These are phyloP conservation scores for Enteromius paludinosus DNA, from an alignment of 2,797 vertebrate genomes.

Conservation along the genomic window DNA sequence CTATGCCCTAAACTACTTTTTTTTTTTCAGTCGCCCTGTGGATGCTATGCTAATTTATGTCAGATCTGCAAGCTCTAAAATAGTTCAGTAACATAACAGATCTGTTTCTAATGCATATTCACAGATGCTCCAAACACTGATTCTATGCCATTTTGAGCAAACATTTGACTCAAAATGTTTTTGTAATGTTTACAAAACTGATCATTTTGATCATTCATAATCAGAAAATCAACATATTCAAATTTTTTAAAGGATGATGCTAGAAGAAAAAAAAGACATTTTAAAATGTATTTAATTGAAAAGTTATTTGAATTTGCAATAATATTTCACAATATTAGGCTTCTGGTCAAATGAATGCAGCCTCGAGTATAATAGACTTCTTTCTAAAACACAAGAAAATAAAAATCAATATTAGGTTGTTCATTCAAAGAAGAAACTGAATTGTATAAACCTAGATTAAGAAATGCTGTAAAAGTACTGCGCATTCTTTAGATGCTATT, in stretches of 20 bases:
- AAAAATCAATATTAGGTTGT: background rate
- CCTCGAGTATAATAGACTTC: background rate
- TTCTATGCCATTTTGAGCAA: background rate
- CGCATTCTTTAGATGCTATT: background rate
- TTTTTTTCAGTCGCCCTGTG: slow-evolving; percentile 54
- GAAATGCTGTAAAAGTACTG: background rate
- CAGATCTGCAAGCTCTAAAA: slow-evolving; percentile 20
- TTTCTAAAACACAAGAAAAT: background rate
- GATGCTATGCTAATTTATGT: slow-evolving; percentile 27
- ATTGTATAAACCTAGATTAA: background rate
- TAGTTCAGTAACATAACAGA: background rate
- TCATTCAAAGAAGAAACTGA: background rate
- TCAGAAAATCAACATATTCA: background rate
- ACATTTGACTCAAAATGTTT: background rate
- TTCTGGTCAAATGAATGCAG: background rate
- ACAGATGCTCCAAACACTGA: background rate
- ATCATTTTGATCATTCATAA: background rate
- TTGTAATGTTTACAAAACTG: background rate
- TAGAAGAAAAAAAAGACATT: background rate
- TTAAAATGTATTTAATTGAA: background rate
- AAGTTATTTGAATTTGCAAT: background rate
- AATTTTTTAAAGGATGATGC: background rate
- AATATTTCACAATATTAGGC: background rate
- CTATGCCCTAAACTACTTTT: slow-evolving; percentile 14
- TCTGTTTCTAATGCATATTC: background rate